A percentile compares a stretch with the other conserved stretches of the same genome.
Evolutionary conservation across 2,888 invertebrate species (phyloP).

Genomic region (Nowickia ferox): DNA sequence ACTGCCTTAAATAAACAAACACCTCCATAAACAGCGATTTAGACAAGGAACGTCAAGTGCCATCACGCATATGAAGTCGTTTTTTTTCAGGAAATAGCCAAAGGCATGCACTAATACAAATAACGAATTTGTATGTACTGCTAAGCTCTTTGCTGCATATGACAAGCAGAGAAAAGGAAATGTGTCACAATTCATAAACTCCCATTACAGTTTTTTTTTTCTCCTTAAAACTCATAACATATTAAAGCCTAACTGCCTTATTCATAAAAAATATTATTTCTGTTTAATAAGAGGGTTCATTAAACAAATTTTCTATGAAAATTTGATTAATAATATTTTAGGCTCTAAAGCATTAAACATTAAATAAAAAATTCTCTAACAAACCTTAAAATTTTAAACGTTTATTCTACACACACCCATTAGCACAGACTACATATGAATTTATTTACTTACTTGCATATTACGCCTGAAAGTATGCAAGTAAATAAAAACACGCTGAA

Average conservation of each 20-base stretch:
- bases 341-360: background rate
- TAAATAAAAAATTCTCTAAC: background rate
- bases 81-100: background rate
- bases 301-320: no score
- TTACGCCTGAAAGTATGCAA: slow-evolving; percentile 17
- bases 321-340: no score
- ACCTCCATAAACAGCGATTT: background rate
- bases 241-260: background rate
- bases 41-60: no score
- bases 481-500: slow-evolving; percentile 49
- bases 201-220: background rate
- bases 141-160: no score
- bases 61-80: background rate
- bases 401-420: background rate
- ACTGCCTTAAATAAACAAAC: background rate
- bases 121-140: no score
- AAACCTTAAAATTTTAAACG: background rate
- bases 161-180: background rate
- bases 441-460: background rate
- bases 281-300: no score
- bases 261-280: no score
- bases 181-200: background rate
- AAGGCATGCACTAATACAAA: background rate
- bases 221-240: background rate
- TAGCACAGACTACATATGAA: no score